A percentile compares a stretch with the other conserved stretches of the same genome.
These are phyloP conservation scores for Hypercompe scribonia DNA, from an alignment of 2,888 invertebrate species.

Conservation along the genomic window DNA sequence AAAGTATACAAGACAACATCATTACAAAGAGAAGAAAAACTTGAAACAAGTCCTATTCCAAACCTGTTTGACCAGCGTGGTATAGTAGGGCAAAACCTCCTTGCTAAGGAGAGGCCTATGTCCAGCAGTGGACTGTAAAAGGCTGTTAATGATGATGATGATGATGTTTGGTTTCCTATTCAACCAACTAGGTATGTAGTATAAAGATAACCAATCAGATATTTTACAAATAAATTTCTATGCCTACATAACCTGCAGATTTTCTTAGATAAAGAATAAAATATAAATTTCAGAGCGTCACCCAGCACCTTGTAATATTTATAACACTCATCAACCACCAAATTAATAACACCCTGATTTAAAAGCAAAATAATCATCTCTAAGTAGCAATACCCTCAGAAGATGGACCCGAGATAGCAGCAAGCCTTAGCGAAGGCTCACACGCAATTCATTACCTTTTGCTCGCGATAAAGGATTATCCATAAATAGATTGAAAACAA, in stretches of 20 bases:
- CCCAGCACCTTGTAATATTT: too few species aligned
- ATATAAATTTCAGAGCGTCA: not conserved
- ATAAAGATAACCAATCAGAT: not conserved
- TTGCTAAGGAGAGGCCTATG: too few species aligned
- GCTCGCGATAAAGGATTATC: slow-evolving; percentile 31
- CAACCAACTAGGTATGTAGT: not conserved
- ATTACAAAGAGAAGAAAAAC: too few species aligned
- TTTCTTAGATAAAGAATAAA: not conserved
- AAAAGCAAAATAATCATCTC: not conserved
- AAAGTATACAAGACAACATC: too few species aligned
- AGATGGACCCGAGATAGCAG: slow-evolving; percentile 12
- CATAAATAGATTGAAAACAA: slow-evolving; percentile 31
- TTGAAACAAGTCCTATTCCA: too few species aligned
- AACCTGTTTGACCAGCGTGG: too few species aligned
- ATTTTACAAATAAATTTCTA: not conserved
- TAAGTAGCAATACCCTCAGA: slow-evolving; percentile 4
- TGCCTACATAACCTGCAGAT: not conserved
- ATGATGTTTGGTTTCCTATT: too few species aligned
- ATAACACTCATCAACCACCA: too few species aligned
- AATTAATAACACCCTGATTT: not conserved
- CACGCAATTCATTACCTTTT: slow-evolving; percentile 40
- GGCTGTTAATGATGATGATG: too few species aligned
- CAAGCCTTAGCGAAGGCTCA: slow-evolving; percentile 14
- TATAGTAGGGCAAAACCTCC: too few species aligned
- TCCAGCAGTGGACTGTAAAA: too few species aligned